These are phyloP conservation scores for Caracal caracal DNA, from an alignment of 2,113 vertebrate species.

Conservation along the genomic window DNA sequence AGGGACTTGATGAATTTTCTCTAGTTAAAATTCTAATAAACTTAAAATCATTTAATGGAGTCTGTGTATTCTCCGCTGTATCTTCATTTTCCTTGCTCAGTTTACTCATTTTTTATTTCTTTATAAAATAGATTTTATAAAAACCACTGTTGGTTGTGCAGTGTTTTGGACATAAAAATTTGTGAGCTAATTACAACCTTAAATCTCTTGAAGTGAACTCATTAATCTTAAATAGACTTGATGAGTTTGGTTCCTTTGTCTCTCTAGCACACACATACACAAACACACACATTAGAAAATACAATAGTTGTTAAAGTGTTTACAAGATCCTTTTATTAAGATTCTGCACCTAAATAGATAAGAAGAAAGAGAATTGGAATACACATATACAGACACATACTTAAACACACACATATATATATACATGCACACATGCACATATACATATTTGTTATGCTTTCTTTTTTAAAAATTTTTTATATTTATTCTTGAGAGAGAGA, in stretches of 20 bases:
- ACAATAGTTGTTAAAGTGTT: background rate
- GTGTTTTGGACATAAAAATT: conserved; percentile 33
- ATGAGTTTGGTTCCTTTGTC: background rate
- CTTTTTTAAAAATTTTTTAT: background rate
- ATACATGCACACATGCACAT: background rate
- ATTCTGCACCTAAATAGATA: background rate
- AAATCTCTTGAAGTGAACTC: conserved; percentile 14
- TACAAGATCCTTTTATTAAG: background rate
- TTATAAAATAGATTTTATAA: conserved; percentile 45
- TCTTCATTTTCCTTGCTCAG: conserved; percentile 67
- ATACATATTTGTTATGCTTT: background rate
- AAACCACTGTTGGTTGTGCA: background rate
- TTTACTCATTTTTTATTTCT: conserved; percentile 53
- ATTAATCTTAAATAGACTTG: conserved; percentile 1
- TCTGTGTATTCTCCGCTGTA: background rate
- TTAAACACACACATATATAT: background rate
- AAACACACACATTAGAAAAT: background rate
- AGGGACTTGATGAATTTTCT: conserved; percentile 52
- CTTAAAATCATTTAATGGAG: conserved; percentile 46
- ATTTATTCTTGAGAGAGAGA: too few relatives aligned
- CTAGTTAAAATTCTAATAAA: conserved; percentile 61
- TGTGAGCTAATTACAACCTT: conserved; percentile 42
- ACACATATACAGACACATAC: background rate
- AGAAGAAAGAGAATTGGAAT: background rate
- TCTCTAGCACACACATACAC: background rate